Percentiles rank a stretch among this genome's conserved stretches.
Conservation (phyloP, 2,113 vertebrate species). For the Cromileptes altivelis region DNA sequence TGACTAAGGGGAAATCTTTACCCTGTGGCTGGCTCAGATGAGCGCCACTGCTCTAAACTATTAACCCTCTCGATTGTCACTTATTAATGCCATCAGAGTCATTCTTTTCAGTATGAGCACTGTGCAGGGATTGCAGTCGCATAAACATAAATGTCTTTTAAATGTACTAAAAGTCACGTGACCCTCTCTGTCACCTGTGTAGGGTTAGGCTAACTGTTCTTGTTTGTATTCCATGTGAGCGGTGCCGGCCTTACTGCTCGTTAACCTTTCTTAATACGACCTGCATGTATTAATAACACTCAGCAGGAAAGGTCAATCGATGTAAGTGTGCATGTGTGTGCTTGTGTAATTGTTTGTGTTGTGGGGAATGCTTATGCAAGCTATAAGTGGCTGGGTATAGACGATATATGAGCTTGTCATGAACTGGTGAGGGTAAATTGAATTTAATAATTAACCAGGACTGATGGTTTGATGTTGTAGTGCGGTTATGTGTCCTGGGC, state of each 20-base stretch:
- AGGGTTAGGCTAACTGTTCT: slow-evolving; percentile 25
- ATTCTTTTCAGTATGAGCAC: not conserved
- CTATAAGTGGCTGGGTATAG: slow-evolving; percentile 49
- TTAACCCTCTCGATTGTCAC: not conserved
- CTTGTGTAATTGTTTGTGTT: slow-evolving; percentile 77
- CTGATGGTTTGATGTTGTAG: slow-evolving; percentile 55
- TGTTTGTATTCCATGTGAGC: slow-evolving; percentile 76
- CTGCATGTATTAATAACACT: slow-evolving; percentile 84
- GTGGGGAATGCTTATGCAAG: slow-evolving; percentile 66
- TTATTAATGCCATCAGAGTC: not conserved
- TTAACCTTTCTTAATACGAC: slow-evolving; percentile 86
- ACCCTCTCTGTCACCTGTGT: slow-evolving; percentile 26
- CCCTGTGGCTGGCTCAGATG: too few species aligned
- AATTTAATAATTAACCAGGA: slow-evolving; percentile 73
- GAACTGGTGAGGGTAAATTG: slow-evolving; percentile 58
- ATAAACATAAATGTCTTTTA: slow-evolving; percentile 14
- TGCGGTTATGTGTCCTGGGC: slow-evolving; percentile 36
- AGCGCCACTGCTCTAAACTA: not conserved
- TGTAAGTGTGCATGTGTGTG: slow-evolving; percentile 58
- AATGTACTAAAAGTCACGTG: slow-evolving; percentile 16
- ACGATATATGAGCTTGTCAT: slow-evolving; percentile 49
- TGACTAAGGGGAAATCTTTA: too few species aligned
- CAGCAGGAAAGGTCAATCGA: slow-evolving; percentile 83
- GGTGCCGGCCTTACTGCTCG: slow-evolving; percentile 69
- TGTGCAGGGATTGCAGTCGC: not conserved